phyloP scores from a whole-genome alignment of 2,888 invertebrate species.

The Diaprepes abbreviatus region DNA sequence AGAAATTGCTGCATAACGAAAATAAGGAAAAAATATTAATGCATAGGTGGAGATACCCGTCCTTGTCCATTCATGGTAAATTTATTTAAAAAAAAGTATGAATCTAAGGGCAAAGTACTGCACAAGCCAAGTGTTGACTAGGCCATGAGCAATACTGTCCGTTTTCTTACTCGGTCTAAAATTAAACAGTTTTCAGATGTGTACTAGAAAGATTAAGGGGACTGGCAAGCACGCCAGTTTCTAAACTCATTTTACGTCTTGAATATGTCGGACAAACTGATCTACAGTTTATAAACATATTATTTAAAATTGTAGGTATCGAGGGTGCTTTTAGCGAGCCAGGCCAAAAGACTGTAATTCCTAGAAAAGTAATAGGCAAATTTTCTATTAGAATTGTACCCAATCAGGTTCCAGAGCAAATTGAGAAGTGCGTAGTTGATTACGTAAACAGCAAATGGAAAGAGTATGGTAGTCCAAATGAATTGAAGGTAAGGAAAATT shows the following conservation, averaged over 20 bases:
- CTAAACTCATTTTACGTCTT: too few species aligned
- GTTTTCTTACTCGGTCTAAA: too few species aligned
- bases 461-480: constrained; percentile 87
- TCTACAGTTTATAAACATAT: too few species aligned
- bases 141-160: too few species aligned
- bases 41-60: constrained; percentile 96
- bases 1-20: constrained; percentile 79
- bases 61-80: constrained; percentile 89
- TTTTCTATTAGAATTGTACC: constrained; percentile 98
- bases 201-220: too few species aligned
- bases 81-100: too few species aligned
- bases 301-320: constrained; percentile 43
- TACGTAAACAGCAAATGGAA: constrained; percentile 85
- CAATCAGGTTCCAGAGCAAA: constrained; percentile 86
- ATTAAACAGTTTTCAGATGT: too few species aligned
- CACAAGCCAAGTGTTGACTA: too few species aligned
- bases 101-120: too few species aligned
- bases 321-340: constrained; percentile 95
- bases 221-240: too few species aligned
- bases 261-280: too few species aligned
- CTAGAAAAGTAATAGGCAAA: constrained; percentile 93
- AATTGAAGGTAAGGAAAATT: constrained; percentile 82
- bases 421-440: constrained; percentile 83
- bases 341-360: constrained; percentile 96
- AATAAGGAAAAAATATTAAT: constrained; percentile 88